Conservation (phyloP, 2,888 invertebrate genomes). For the Epinotia ramella region DNA sequence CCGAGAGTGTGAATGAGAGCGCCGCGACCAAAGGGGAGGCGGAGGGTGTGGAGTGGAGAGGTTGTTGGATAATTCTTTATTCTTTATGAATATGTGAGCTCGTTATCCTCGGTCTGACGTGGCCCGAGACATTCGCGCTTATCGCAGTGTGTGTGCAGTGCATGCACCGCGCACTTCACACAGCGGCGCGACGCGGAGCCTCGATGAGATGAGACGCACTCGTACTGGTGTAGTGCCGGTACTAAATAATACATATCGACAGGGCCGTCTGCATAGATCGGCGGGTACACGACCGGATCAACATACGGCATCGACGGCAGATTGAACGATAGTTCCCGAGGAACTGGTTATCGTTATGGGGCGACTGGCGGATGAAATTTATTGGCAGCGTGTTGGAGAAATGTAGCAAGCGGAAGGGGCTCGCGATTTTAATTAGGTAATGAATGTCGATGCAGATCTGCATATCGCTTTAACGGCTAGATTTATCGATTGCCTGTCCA, state of each 20-base stretch:
- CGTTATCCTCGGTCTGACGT: slow-evolving; percentile 80
- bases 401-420: slow-evolving; percentile 85
- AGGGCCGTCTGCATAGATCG: slow-evolving; percentile 80
- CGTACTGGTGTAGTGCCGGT: slow-evolving; percentile 74
- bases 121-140: slow-evolving; percentile 67
- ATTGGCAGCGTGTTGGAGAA: slow-evolving; percentile 84
- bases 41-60: slow-evolving; percentile 67
- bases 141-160: slow-evolving; percentile 62
- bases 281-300: slow-evolving; percentile 85
- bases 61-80: slow-evolving; percentile 83
- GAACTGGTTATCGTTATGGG: slow-evolving; percentile 86
- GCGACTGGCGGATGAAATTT: slow-evolving; percentile 85
- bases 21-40: slow-evolving; percentile 71
- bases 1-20: slow-evolving; percentile 84
- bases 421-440: slow-evolving; percentile 86
- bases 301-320: slow-evolving; percentile 85
- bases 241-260: slow-evolving; percentile 85
- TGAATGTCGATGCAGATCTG: slow-evolving; percentile 85
- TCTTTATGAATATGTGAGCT: slow-evolving; percentile 86
- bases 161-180: slow-evolving; percentile 49
- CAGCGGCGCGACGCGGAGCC: slow-evolving; percentile 53
- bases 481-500: slow-evolving; percentile 80
- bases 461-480: slow-evolving; percentile 83
- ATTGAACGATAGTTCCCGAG: slow-evolving; percentile 86
- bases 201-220: slow-evolving; percentile 60